A percentile compares a stretch with the other conserved stretches of the same genome.
Evolutionary conservation across 2,113 vertebrate species (phyloP).

Genomic region (Paramormyrops kingsleyae): DNA sequence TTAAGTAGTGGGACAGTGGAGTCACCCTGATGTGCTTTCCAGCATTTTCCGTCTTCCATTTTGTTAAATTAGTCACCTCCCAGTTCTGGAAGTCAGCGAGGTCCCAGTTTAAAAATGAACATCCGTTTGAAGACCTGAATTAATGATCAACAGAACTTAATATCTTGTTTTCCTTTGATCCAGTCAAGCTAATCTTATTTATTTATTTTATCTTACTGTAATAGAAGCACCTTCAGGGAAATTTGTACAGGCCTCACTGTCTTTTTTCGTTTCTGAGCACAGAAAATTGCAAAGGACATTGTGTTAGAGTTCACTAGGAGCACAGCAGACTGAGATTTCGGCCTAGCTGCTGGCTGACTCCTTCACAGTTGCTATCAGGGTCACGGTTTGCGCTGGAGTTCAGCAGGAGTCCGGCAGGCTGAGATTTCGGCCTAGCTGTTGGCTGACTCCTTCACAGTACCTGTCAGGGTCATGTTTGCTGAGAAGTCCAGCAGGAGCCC

Average conservation of each 20-base stretch:
- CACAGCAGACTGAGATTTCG: background rate
- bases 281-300: background rate
- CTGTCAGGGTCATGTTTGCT: background rate
- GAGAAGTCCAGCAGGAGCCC: background rate
- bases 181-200: background rate
- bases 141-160: background rate
- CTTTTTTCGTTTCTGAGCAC: background rate
- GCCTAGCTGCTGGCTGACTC: background rate
- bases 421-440: background rate
- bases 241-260: background rate
- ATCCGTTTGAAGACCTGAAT: background rate
- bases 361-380: background rate
- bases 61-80: slow-evolving; percentile 53
- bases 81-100: slow-evolving; percentile 51
- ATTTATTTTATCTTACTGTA: background rate
- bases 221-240: background rate
- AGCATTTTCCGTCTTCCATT: slow-evolving; percentile 37
- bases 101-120: slow-evolving; percentile 41
- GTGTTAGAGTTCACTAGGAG: background rate
- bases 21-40: slow-evolving; percentile 42
- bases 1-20: background rate
- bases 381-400: background rate
- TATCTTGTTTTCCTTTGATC: background rate
- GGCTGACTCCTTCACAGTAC: background rate
- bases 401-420: background rate